A percentile compares a stretch with the other conserved stretches of the same genome.
These are phyloP conservation scores for Hiodon alosoides DNA, from an alignment of 2,113 vertebrate species.

Conservation along the genomic window DNA sequence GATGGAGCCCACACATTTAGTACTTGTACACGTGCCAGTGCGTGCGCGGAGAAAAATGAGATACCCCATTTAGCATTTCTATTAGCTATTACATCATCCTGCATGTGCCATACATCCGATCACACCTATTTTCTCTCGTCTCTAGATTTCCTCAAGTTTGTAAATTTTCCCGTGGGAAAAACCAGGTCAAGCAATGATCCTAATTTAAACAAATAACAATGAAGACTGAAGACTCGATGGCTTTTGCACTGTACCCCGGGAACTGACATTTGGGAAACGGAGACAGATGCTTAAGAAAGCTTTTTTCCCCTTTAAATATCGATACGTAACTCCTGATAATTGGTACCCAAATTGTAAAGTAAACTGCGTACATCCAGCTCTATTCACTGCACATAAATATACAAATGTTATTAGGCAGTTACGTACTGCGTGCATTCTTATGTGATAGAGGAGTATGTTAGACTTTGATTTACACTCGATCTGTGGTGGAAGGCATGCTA, in stretches of 20 bases:
- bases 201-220: no score
- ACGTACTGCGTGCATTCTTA: no score
- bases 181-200: no score
- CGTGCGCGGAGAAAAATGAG: neutral
- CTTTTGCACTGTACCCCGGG: constrained; percentile 16
- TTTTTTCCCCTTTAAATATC: neutral
- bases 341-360: no score
- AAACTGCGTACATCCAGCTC: no score
- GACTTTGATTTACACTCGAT: no score
- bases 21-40: constrained; percentile 5
- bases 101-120: neutral
- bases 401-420: no score
- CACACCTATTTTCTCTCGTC: constrained; percentile 1
- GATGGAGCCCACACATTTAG: constrained; percentile 55
- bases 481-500: no score
- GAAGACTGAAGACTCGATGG: neutral
- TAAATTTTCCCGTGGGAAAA: neutral
- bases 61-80: neutral
- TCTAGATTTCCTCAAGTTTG: neutral
- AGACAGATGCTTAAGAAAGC: neutral
- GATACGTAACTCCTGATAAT: constrained; percentile 33
- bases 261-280: constrained; percentile 48
- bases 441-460: no score
- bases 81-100: constrained; percentile 44
- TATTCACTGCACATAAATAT: no score